Evolutionary conservation across 2,113 vertebrate genomes (phyloP).

Genomic region (Silurus asotus): DNA sequence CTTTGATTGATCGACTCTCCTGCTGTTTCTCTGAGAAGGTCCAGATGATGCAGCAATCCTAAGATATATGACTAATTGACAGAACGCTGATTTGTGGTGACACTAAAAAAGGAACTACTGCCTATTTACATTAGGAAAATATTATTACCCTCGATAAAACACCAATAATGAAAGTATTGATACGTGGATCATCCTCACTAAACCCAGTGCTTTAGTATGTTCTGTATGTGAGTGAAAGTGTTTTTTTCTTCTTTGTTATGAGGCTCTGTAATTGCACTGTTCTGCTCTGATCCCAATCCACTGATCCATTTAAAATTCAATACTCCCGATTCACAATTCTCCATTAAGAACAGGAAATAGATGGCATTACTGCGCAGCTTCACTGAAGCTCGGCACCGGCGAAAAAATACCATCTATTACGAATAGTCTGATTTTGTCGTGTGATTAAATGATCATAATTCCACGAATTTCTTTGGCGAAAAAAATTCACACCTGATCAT

Average conservation of each 20-base stretch:
- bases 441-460: not conserved
- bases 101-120: too few relatives aligned
- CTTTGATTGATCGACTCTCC: too few relatives aligned
- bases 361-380: not conserved
- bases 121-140: too few relatives aligned
- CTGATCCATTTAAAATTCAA: slow-evolving; percentile 17
- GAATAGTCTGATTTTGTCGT: not conserved
- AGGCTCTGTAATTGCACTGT: not conserved
- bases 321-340: not conserved
- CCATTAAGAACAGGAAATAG: not conserved
- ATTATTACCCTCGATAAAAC: too few relatives aligned
- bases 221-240: not conserved
- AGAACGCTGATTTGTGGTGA: too few relatives aligned
- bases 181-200: too few relatives aligned
- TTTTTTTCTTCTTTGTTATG: not conserved
- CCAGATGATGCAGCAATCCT: too few relatives aligned
- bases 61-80: too few relatives aligned
- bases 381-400: not conserved
- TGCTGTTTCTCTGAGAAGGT: too few relatives aligned
- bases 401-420: not conserved
- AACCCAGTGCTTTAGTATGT: not conserved
- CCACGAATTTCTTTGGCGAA: too few relatives aligned
- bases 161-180: too few relatives aligned
- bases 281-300: not conserved
- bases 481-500: too few relatives aligned